phyloP scores from a whole-genome alignment of 2,113 vertebrate genomes.

The Archocentrus centrarchus region DNA sequence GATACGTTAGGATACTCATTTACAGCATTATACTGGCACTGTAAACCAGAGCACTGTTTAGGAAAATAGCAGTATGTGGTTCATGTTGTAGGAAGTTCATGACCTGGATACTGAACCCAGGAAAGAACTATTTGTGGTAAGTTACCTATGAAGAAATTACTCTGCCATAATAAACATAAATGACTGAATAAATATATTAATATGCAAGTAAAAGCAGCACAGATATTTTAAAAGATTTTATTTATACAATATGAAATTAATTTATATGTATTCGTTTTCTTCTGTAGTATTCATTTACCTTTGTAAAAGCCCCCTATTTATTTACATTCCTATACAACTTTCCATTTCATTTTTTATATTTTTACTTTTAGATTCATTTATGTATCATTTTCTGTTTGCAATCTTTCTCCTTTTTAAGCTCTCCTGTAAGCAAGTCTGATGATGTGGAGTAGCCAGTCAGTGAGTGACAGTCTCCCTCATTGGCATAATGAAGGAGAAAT shows the following conservation, averaged over 20 bases:
- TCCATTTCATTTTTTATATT: not conserved
- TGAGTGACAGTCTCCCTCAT: not conserved
- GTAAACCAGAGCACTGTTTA: not conserved
- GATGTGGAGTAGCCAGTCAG: not conserved
- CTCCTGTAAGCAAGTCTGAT: not conserved
- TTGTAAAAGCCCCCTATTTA: not conserved
- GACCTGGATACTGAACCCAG: not conserved
- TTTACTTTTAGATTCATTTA: not conserved
- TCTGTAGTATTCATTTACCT: not conserved
- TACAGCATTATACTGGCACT: too few relatives aligned
- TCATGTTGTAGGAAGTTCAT: not conserved
- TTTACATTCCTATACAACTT: not conserved
- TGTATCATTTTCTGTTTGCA: not conserved
- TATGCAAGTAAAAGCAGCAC: not conserved
- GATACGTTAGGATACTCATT: not conserved
- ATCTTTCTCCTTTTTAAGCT: not conserved
- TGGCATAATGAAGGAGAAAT: not conserved
- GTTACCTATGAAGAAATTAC: not conserved
- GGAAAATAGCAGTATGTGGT: not conserved
- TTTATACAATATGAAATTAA: not conserved
- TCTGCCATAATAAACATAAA: not conserved
- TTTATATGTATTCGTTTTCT: not conserved
- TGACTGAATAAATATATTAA: not conserved
- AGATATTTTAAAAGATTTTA: not conserved
- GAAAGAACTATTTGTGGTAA: not conserved